Evolutionary conservation across 2,113 vertebrate genomes (phyloP).

Genomic region (Vulpes lagopus): DNA sequence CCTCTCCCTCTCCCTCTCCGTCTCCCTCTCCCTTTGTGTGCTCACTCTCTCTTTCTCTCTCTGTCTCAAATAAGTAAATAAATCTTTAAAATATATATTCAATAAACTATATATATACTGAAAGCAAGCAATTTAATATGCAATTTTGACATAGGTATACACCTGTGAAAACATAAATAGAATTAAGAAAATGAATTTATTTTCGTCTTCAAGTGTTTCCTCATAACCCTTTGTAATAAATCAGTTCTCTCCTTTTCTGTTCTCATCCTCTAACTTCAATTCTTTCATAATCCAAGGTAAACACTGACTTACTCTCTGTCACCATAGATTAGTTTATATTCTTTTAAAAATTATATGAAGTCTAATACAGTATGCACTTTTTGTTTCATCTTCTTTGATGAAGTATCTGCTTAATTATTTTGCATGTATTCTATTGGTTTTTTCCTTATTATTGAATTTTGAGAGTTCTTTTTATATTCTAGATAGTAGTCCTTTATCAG

Average conservation of each 20-base stretch:
- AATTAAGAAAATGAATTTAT: background rate
- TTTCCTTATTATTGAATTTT: background rate
- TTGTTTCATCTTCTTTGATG: background rate
- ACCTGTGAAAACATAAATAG: background rate
- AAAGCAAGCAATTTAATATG: background rate
- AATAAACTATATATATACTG: background rate
- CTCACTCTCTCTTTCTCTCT: too few species aligned
- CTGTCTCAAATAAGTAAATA: too few species aligned
- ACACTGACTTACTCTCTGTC: background rate
- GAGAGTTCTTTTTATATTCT: background rate
- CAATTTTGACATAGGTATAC: background rate
- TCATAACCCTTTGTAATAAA: background rate
- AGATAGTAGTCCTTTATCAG: background rate
- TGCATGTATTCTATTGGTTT: background rate
- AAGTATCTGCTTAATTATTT: background rate
- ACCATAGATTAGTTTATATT: background rate
- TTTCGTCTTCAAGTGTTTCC: background rate
- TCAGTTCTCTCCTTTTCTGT: background rate
- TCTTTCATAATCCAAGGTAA: background rate
- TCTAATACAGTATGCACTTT: background rate
- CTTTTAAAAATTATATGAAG: background rate
- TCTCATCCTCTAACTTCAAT: background rate
- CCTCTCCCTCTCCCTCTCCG: too few species aligned
- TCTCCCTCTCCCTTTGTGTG: too few species aligned
- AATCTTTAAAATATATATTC: background rate